A percentile compares a stretch with the other conserved stretches of the same genome.
phyloP scores from a whole-genome alignment of 2,888 invertebrate species.

The Nowickia ferox region DNA sequence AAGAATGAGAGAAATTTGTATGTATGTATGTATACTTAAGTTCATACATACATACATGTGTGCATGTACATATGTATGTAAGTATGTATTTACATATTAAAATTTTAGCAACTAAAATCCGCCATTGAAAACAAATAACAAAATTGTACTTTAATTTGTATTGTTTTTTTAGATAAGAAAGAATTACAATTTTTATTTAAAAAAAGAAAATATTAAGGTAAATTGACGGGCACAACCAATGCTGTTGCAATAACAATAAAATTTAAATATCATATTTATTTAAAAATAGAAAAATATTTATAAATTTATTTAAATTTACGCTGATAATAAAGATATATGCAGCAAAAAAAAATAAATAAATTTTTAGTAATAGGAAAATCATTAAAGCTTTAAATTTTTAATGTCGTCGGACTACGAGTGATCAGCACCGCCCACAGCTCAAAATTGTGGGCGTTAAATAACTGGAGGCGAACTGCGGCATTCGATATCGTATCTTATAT shows the following conservation, averaged over 20 bases:
- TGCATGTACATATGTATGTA: not conserved
- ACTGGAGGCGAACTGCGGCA: no score
- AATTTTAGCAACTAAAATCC: not conserved
- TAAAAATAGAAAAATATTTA: slow-evolving; percentile 8
- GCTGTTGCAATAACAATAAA: slow-evolving; percentile 6
- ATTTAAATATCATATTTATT: slow-evolving; percentile 4
- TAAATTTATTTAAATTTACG: not conserved
- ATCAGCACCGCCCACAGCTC: no score
- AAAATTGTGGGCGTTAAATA: not conserved
- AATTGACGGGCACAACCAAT: slow-evolving; percentile 12
- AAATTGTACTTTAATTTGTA: slow-evolving; percentile 30
- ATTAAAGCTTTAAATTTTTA: not conserved
- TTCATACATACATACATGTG: no score
- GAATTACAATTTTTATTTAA: not conserved
- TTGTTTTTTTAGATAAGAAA: slow-evolving; percentile 16
- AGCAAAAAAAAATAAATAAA: slow-evolving; percentile 26
- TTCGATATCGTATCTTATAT: no score
- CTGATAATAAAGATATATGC: not conserved
- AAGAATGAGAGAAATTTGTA: not conserved
- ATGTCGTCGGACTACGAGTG: not conserved
- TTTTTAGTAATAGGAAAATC: slow-evolving; percentile 1
- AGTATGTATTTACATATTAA: slow-evolving; percentile 27
- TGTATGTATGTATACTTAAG: not conserved
- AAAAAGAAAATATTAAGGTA: slow-evolving; percentile 12
- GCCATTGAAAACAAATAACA: slow-evolving; percentile 7